Conservation (phyloP, 2,113 vertebrate genomes). For the Lota lota region DNA sequence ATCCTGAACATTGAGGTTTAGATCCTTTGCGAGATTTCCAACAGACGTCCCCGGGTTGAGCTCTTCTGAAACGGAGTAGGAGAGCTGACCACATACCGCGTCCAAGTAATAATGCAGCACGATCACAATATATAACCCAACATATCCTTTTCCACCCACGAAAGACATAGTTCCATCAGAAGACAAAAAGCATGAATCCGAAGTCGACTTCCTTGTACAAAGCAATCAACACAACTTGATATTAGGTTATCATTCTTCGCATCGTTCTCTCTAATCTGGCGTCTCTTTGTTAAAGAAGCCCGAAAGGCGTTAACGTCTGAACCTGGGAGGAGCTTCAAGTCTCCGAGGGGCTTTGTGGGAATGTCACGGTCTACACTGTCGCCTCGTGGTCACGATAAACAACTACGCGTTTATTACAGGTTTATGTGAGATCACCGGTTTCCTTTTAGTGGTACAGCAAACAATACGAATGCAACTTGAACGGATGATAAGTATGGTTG, state of each 20-base stretch:
- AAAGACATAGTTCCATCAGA: too few species aligned
- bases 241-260: neutral
- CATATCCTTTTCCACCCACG: too few species aligned
- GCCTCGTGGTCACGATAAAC: conserved; percentile 54
- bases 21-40: conserved; percentile 69
- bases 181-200: too few species aligned
- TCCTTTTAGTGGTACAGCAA: too few species aligned
- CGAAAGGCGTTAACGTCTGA: conserved; percentile 4
- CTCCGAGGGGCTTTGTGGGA: rapidly evolving
- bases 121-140: too few species aligned
- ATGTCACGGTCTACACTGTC: conserved; percentile 50
- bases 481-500: too few species aligned
- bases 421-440: too few species aligned
- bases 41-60: conserved; percentile 55
- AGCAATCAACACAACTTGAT: neutral
- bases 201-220: too few species aligned
- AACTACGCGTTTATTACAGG: too few species aligned
- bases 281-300: conserved; percentile 51
- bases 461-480: too few species aligned
- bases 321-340: conserved; percentile 48
- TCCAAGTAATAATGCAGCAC: too few species aligned
- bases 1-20: conserved; percentile 56
- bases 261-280: too few species aligned
- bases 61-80: conserved; percentile 68
- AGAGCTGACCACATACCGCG: conserved; percentile 50